Evolutionary conservation across 2,888 invertebrate genomes (phyloP), one percentile per base, ranked within the genome.

Genomic region (Galeruca laticollis): DNA sequence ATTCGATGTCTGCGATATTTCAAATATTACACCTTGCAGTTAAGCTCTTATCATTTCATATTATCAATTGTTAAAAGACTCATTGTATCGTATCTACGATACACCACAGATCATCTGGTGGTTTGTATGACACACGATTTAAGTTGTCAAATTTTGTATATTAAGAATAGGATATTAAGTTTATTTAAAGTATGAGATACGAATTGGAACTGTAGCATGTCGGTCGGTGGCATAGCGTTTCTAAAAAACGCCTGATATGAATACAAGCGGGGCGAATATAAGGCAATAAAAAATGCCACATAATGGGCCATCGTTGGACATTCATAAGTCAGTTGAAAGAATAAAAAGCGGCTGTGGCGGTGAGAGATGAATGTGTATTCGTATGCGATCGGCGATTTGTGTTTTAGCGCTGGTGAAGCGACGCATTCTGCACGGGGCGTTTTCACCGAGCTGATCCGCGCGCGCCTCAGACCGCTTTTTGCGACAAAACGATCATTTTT

Each of bases 361-460:
- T 52, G 81, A 81, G 81, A 82, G 83, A 83, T 83, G 84, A 84
- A 84, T 84, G 83, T 81, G 80, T 82, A 81, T 82, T 81, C 82
- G 81, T 82, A 81, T 81, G 82, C 80, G 83, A 77, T 78, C 79
- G 79, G 78, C 83, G 83, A 84, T 84, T 84, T 84, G 84, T 84
- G 84, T 84, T 84, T 84, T 84, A 83, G 84, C 84, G 84, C 84
- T 84, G 82, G 76, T 60, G 78, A 78, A 80, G 83, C 83, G 82
- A 83, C 82, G 84, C 83, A 82, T 84, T 84, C 83, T 82, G 79
- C 82, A 57, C 56, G 56, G 56, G 56, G 82, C 83, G 82, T 77
- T 79, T 78, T 76, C 56, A 57, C 35, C 73, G 75, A 75, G 74
- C 76, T 75, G 77, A 79, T 76, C 77, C 77, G 78, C 79, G 79